Conservation (phyloP, 2,797 vertebrate species). For the Alcedo quadribrachys region DNA sequence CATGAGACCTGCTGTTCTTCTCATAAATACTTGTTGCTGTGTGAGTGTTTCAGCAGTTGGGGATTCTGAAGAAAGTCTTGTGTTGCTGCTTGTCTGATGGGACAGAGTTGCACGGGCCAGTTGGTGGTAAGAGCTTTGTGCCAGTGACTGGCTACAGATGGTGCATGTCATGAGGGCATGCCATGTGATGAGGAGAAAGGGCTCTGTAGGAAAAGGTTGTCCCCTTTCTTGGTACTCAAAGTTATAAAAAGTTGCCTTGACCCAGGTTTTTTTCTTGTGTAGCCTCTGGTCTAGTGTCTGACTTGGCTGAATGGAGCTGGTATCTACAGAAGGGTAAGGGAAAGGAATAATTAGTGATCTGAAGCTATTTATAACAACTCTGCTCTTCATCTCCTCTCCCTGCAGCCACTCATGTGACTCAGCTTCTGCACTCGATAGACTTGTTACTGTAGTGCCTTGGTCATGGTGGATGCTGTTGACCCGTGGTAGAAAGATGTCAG, state of each 20-base stretch:
- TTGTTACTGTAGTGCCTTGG: slow-evolving; percentile 32
- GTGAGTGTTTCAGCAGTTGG: background rate
- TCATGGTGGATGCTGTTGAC: slow-evolving; percentile 36
- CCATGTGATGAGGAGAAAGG: background rate
- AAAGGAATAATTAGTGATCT: background rate
- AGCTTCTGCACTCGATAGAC: background rate
- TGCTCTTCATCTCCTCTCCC: background rate
- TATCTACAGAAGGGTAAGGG: background rate
- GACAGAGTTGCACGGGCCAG: background rate
- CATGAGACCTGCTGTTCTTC: background rate
- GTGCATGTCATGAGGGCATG: background rate
- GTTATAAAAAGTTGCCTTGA: background rate
- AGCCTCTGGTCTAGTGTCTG: background rate
- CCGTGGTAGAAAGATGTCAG: slow-evolving; percentile 4
- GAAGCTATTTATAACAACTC: background rate
- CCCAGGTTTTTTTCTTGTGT: background rate
- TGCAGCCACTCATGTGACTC: slow-evolving; percentile 52
- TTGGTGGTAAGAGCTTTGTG: background rate
- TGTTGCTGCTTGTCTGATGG: background rate
- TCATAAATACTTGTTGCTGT: background rate
- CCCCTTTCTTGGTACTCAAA: background rate
- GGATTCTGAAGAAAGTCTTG: background rate
- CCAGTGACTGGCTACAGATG: background rate
- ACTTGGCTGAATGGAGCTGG: background rate
- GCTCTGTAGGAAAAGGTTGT: background rate